These are phyloP conservation scores for Cerceris rybyensis DNA, from an alignment of 2,888 invertebrate species.

Conservation along the genomic window DNA sequence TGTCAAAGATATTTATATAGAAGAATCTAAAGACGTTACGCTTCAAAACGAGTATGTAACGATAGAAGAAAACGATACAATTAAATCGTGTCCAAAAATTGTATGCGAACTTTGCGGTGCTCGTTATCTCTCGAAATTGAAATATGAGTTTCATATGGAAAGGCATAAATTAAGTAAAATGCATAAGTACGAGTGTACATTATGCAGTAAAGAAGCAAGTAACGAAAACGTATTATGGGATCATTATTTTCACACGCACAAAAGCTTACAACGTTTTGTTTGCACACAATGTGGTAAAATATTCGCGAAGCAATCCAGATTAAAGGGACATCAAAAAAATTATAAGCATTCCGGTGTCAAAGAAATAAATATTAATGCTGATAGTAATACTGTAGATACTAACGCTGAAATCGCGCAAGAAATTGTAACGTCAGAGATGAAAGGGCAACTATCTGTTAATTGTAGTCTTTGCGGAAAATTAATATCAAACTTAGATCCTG, in stretches of 20 bases:
- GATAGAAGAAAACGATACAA: conserved; percentile 34
- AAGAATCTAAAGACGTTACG: conserved; percentile 9
- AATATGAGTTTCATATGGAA: conserved; percentile 67
- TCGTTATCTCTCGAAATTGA: conserved; percentile 55
- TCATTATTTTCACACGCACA: conserved; percentile 64
- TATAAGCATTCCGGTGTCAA: conserved; percentile 50
- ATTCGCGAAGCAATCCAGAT: conserved; percentile 47
- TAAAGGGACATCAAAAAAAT: conserved; percentile 58
- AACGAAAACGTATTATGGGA: conserved; percentile 64
- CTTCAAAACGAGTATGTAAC: conserved; percentile 17
- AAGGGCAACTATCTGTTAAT: conserved; percentile 39
- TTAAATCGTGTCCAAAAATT: conserved; percentile 45
- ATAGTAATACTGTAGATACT: conserved; percentile 12
- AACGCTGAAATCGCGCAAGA: conserved; percentile 32
- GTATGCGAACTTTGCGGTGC: conserved; percentile 59
- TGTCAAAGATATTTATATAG: conserved; percentile 5
- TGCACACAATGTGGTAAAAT: conserved; percentile 57
- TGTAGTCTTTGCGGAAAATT: conserved; percentile 62
- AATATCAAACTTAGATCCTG: conserved; percentile 56
- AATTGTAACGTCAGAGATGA: conserved; percentile 17
- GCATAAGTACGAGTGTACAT: conserved; percentile 54
- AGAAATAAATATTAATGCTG: conserved; percentile 37
- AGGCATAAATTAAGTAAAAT: conserved; percentile 60
- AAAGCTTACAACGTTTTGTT: conserved; percentile 44
- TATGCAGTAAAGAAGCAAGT: conserved; percentile 59